A percentile compares a stretch with the other conserved stretches of the same genome.
These are phyloP conservation scores for Lutjanus campechanus DNA, from an alignment of 2,797 vertebrate genomes.

Conservation along the genomic window DNA sequence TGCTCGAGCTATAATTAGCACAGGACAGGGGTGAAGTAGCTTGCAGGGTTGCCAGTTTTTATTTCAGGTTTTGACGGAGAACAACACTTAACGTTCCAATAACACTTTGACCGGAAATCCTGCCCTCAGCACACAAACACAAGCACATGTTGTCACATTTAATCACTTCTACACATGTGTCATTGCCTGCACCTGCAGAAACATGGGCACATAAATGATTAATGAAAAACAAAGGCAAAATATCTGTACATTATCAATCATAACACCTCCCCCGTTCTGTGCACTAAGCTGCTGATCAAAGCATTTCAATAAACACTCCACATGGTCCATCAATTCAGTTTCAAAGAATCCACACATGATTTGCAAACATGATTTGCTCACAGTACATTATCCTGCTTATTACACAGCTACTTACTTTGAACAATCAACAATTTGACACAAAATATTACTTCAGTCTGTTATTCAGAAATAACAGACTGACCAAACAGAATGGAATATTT, in stretches of 20 bases:
- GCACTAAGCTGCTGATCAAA: not conserved
- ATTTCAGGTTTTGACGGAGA: slow-evolving; percentile 31
- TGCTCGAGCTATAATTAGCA: slow-evolving; percentile 14
- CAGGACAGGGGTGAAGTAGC: not conserved
- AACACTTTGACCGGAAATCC: slow-evolving; percentile 48
- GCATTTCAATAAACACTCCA: not conserved
- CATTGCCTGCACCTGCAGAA: not conserved
- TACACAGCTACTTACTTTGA: too few species aligned
- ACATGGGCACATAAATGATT: not conserved
- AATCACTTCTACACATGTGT: slow-evolving; percentile 16
- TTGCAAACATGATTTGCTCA: not conserved
- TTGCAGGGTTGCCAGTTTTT: slow-evolving; percentile 7
- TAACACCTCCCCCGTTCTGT: not conserved
- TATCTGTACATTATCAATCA: too few species aligned
- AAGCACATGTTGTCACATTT: not conserved
- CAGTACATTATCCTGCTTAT: too few species aligned
- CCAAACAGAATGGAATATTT: too few species aligned
- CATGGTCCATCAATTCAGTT: not conserved
- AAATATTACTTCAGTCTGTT: too few species aligned
- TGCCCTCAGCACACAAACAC: slow-evolving; percentile 33
- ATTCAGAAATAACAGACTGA: too few species aligned
- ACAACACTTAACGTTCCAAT: slow-evolving; percentile 38
- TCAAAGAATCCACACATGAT: not conserved
- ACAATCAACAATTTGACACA: too few species aligned
- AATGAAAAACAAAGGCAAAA: not conserved